Evolutionary conservation across 2,888 invertebrate genomes (phyloP), one percentile per base, ranked within the genome.

Genomic region (Cosmorhoe ocellata): DNA sequence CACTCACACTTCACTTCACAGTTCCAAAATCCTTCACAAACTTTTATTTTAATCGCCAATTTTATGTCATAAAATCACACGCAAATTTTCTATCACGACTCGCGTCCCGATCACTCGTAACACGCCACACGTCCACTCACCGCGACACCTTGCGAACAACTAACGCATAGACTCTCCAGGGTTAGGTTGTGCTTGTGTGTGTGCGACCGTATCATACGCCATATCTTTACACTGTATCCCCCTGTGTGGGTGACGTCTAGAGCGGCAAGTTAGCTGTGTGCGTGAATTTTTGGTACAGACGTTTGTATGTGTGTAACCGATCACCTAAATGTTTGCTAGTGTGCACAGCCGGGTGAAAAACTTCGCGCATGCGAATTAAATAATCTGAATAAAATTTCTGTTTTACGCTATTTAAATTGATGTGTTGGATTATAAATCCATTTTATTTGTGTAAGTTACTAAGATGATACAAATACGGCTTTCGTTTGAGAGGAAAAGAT

Each of bases 121-220:
- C 30, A 13, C 27, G 2, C 0, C 1, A 48, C 43, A 61, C 68
- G 66, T 52, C 64, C 38, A 10, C 28, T 33, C 49, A 14, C 22
- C 27, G 44, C 62, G 59, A 61, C 58, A 72, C 67, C 70, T 72
- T 66, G 55, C 51, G 63, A 64, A 46, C 55, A 65, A 71, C 83
- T 84, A 79, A 79, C 82, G 80, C 71, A 69, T 69, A 73, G 74
- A 71, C 71, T 64, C 64, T 71, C 82, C 84, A 71, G 84, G 85
- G 84, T 77, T 69, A 71, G 50, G 9, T 8, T 63, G 44, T 52
- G 11, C 30, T 36, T 64, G 86, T 86, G 75, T 83, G 85, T 47
- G 80, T 76, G 56, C 36, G 51, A 51, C 46, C 58, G 44, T 63
- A 44, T 53, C 31, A 34, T 18, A 69, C 55, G 76, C 53, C 54